Conservation (phyloP, 2,797 vertebrate species). For the Hoplostethus mediterraneus region DNA sequence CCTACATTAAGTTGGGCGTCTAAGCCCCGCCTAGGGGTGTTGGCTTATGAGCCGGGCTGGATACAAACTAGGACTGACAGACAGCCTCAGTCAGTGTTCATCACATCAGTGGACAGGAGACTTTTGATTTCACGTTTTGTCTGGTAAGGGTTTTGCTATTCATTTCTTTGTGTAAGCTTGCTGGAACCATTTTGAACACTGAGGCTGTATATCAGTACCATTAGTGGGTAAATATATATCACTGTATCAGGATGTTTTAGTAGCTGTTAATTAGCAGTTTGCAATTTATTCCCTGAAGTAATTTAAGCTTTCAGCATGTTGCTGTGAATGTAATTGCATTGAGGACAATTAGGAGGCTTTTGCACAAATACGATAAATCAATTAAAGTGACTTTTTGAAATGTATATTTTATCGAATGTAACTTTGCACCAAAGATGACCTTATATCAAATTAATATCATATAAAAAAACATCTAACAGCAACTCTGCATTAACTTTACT, state of each 20-base stretch:
- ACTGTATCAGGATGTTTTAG: too few relatives aligned
- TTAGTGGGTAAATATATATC: not conserved
- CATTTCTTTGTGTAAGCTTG: not conserved
- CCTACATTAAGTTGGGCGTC: constrained; percentile 46
- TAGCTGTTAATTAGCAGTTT: not conserved
- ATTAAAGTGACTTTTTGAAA: too few relatives aligned
- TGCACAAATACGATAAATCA: too few relatives aligned
- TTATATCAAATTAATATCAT: too few relatives aligned
- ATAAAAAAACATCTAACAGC: too few relatives aligned
- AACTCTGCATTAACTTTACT: too few relatives aligned
- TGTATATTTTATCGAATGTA: too few relatives aligned
- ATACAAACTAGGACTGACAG: constrained; percentile 69
- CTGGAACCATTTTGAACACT: not conserved
- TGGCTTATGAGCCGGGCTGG: constrained; percentile 48
- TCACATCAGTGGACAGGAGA: constrained; percentile 45
- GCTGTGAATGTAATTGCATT: not conserved
- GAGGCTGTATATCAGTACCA: not conserved
- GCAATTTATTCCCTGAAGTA: not conserved
- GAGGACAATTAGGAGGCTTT: not conserved
- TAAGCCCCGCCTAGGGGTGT: constrained; percentile 75
- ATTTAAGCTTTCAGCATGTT: not conserved
- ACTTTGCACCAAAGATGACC: too few relatives aligned
- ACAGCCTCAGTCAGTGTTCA: constrained; percentile 55
- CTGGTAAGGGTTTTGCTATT: constrained; percentile 64
- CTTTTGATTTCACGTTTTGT: constrained; percentile 26